Base-by-base conservation (phyloP, 2,113 vertebrate genomes). In the Cynopterus brachyotis region DNA sequence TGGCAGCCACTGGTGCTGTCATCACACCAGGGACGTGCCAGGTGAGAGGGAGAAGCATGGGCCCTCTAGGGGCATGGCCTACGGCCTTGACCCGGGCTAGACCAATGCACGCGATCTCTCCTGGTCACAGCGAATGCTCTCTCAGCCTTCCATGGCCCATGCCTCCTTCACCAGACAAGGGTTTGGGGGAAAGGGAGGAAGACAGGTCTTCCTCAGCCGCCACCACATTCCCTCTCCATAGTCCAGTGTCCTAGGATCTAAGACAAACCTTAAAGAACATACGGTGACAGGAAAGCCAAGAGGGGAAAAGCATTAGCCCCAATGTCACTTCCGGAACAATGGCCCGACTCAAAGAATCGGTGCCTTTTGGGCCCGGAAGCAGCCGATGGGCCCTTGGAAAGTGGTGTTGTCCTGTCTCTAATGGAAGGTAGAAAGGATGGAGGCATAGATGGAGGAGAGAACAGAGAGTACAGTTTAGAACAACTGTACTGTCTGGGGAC, bases 361-460 rank as follows among this genome's bases (percentile, higher is more conserved):
- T 1, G 2, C 19, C 28, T 4, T 12, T 0, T 0, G 2, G 2
- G 1, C 32, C 28, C 7, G 55, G 40, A 45, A 60, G 32, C 19
- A 13, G 9, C n/a, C 64, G 50, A 16, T 0, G 3, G 22, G 47
- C 50, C 26, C 55, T 4, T 4, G 30, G 13, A 24, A 55, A 88
- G 73, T 6, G 6, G 35, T 5, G 42, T 17, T 15, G 32, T 6
- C 67, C 75, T 69, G 40, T 12, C 15, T 4, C 26, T 24, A 7
- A 30, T 5, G 2, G 50, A 64, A 66, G 47, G 53, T 78, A 53
- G 26, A 32, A 45, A 80, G 59, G 42, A 28, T 0, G 6, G 53
- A 8, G 16, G 1, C 28, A 0, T 0, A 8, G 47, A 57, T 1
- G 5, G 53, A 35, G 8, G 30, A 13, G 0, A 32, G 19, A 60